A percentile compares a stretch with the other conserved stretches of the same genome.
Evolutionary conservation across 2,797 vertebrate species (phyloP).

Genomic region (Parauchenoglanis ngamensis): DNA sequence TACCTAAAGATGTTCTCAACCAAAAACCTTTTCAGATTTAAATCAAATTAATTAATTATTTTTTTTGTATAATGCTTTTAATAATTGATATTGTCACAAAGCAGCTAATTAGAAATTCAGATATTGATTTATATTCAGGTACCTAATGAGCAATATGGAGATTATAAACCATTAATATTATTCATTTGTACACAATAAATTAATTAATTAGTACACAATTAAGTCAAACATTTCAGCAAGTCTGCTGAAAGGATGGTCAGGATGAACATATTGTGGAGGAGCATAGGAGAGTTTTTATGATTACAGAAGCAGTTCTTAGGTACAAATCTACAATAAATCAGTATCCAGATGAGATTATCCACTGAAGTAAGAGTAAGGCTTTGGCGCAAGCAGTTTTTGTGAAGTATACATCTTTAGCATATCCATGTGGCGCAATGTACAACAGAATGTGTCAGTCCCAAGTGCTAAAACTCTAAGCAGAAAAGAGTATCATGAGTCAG

Average conservation of each 20-base stretch:
- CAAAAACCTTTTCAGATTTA: background rate
- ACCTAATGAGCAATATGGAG: background rate
- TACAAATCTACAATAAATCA: background rate
- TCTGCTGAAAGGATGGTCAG: background rate
- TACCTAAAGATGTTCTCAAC: background rate
- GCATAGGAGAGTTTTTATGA: background rate
- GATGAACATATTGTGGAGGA: background rate
- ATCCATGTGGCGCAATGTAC: background rate
- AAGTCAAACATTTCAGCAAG: background rate
- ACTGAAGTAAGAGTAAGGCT: background rate
- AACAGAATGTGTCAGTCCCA: constrained; percentile 12
- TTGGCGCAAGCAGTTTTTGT: background rate
- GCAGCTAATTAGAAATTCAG: background rate
- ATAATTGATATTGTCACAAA: background rate
- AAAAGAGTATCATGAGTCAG: constrained; percentile 15
- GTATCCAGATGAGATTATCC: background rate
- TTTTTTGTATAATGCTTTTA: background rate
- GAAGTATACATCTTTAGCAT: constrained; percentile 6
- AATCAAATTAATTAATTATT: background rate
- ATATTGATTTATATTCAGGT: background rate
- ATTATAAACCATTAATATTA: background rate
- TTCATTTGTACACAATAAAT: too few species aligned
- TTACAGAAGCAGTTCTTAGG: background rate
- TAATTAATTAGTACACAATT: too few species aligned
- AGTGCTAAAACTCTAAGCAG: constrained; percentile 1